A percentile compares a stretch with the other conserved stretches of the same genome.
Conservation (phyloP, 2,888 invertebrate genomes). For the Hemistola chrysoprasaria region DNA sequence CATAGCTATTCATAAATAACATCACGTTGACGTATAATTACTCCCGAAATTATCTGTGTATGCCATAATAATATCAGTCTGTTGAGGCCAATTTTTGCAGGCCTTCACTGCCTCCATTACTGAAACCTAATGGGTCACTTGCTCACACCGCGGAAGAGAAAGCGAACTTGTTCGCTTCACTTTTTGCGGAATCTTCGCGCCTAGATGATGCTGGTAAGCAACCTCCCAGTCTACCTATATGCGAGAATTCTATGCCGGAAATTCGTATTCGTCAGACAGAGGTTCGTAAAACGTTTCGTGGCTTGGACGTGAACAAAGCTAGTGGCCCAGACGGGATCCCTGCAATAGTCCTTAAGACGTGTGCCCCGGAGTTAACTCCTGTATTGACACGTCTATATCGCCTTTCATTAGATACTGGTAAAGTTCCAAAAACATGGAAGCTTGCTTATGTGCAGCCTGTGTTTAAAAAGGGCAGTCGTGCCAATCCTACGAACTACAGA, state of each 20-base stretch:
- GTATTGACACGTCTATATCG: slow-evolving; percentile 16
- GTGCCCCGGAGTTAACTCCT: slow-evolving; percentile 21
- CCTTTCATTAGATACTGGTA: slow-evolving; percentile 6
- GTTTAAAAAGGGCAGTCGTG: too few species aligned
- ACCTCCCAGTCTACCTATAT: too few species aligned
- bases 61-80: too few species aligned
- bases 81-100: slow-evolving; percentile 3
- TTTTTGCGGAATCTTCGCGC: background rate
- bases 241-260: too few species aligned
- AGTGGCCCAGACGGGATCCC: slow-evolving; percentile 23
- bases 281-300: too few species aligned
- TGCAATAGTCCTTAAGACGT: slow-evolving; percentile 13
- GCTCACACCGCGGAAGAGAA: background rate
- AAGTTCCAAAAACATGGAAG: slow-evolving; percentile 8
- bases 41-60: too few species aligned
- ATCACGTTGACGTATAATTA: too few species aligned
- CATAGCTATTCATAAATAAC: too few species aligned
- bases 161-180: background rate
- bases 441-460: background rate
- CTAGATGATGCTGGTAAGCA: too few species aligned
- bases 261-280: too few species aligned
- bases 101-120: slow-evolving; percentile 3
- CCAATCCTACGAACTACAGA: too few species aligned
- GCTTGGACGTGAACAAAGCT: too few species aligned
- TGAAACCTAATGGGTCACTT: background rate